phyloP scores from a whole-genome alignment of 2,888 invertebrate species.

The Meta bourneti region DNA sequence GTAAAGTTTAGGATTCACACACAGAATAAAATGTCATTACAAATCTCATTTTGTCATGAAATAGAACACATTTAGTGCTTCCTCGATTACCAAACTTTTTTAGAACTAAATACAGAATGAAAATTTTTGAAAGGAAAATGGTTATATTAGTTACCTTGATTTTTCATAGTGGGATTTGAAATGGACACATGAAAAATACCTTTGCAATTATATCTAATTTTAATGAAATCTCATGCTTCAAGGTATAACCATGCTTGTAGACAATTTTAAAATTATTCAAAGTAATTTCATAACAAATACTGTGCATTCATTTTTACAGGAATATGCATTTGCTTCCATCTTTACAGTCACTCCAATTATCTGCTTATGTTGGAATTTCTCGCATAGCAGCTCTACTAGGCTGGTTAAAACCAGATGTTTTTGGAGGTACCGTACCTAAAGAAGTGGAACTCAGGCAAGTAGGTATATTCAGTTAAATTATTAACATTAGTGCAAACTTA shows the following conservation, averaged over 20 bases:
- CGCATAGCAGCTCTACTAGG: conserved; percentile 55
- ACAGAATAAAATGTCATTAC: too few relatives aligned
- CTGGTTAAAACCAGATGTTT: conserved; percentile 43
- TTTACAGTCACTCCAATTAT: conserved; percentile 56
- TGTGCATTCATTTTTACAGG: conserved; percentile 17
- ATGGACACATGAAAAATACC: neutral
- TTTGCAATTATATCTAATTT: neutral
- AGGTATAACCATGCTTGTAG: neutral
- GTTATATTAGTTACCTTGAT: too few relatives aligned
- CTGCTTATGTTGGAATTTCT: conserved; percentile 58
- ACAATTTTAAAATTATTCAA: conserved; percentile 1
- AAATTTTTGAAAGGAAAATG: too few relatives aligned
- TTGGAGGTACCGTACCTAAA: conserved; percentile 42
- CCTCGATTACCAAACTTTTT: too few relatives aligned
- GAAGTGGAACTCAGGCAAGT: conserved; percentile 64
- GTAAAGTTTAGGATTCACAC: too few relatives aligned
- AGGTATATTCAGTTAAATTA: conserved; percentile 11
- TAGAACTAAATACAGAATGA: too few relatives aligned
- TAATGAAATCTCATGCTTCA: neutral
- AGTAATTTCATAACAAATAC: neutral
- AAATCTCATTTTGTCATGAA: too few relatives aligned
- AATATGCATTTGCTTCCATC: conserved; percentile 61
- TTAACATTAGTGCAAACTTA: neutral
- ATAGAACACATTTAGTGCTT: too few relatives aligned
- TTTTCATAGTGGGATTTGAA: neutral